phyloP scores from a whole-genome alignment of 2,888 invertebrate genomes.

The Diplolepis rosae region DNA sequence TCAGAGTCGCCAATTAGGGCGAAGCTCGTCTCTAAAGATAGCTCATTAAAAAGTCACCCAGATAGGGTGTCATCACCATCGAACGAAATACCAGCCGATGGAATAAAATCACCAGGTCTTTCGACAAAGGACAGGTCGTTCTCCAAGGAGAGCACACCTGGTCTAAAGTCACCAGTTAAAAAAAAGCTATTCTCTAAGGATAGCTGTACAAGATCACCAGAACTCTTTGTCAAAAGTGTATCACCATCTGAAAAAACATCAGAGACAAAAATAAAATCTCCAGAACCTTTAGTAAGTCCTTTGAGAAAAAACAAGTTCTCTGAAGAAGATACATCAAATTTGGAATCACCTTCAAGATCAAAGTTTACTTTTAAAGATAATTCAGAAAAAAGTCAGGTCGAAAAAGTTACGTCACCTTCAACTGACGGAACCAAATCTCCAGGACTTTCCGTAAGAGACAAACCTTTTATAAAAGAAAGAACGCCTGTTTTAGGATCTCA shows the following conservation, averaged over 20 bases:
- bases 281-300: slow-evolving; percentile 1
- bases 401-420: background rate
- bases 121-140: slow-evolving; percentile 14
- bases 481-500: background rate
- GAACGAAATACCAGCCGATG: slow-evolving; percentile 28
- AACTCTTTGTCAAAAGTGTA: background rate
- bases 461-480: background rate
- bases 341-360: background rate
- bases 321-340: background rate
- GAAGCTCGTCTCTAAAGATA: slow-evolving; percentile 31
- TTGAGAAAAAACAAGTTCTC: slow-evolving; percentile 2
- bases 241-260: background rate
- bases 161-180: background rate
- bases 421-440: background rate
- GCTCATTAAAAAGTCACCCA: slow-evolving; percentile 29
- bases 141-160: slow-evolving; percentile 13
- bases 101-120: slow-evolving; percentile 23
- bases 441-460: background rate
- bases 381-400: background rate
- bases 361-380: slow-evolving; percentile 3
- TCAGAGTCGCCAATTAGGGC: slow-evolving; percentile 30
- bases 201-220: background rate
- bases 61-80: slow-evolving; percentile 28
- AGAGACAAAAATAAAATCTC: background rate
- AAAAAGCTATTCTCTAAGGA: background rate